These are phyloP conservation scores for Mechanitis mazaeus DNA, from an alignment of 2,888 invertebrate genomes.

Conservation along the genomic window DNA sequence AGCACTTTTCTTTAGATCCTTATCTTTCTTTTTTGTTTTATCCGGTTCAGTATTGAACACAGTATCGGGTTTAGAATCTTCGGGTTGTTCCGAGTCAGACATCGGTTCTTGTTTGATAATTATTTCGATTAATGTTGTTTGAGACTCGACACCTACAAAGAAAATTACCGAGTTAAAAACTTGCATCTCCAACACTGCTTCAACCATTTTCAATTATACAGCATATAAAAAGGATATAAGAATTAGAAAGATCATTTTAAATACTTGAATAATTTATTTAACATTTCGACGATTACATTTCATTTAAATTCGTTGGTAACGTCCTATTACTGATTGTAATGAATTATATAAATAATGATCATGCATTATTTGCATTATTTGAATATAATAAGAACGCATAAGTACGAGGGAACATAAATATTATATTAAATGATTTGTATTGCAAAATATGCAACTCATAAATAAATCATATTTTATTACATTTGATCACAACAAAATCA, in stretches of 20 bases:
- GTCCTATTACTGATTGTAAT: too few relatives aligned
- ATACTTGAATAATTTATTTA: too few relatives aligned
- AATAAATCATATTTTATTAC: conserved; percentile 15
- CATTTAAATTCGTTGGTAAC: too few relatives aligned
- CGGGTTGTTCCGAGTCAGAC: conserved; percentile 22
- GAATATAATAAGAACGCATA: too few relatives aligned
- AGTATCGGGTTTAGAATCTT: conserved; percentile 13
- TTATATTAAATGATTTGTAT: too few relatives aligned
- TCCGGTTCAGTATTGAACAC: conserved; percentile 19
- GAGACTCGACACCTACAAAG: conserved; percentile 25
- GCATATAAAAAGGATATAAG: background rate
- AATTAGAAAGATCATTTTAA: background rate
- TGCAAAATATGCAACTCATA: too few relatives aligned
- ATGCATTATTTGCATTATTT: too few relatives aligned
- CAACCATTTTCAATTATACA: conserved; percentile 16
- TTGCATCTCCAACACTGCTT: conserved; percentile 19
- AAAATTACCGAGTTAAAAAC: conserved; percentile 27
- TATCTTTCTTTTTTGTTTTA: conserved; percentile 11
- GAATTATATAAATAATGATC: too few relatives aligned
- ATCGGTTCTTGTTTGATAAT: conserved; percentile 25
- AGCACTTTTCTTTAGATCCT: conserved; percentile 13
- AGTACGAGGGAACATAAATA: too few relatives aligned
- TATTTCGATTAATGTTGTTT: conserved; percentile 23
- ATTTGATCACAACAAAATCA: conserved; percentile 17
- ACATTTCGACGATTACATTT: too few relatives aligned